Evolutionary conservation across 1,140 invertebrate genomes (phyloP), one percentile per base, ranked within the genome.

Genomic region (Elysia chlorotica): DNA sequence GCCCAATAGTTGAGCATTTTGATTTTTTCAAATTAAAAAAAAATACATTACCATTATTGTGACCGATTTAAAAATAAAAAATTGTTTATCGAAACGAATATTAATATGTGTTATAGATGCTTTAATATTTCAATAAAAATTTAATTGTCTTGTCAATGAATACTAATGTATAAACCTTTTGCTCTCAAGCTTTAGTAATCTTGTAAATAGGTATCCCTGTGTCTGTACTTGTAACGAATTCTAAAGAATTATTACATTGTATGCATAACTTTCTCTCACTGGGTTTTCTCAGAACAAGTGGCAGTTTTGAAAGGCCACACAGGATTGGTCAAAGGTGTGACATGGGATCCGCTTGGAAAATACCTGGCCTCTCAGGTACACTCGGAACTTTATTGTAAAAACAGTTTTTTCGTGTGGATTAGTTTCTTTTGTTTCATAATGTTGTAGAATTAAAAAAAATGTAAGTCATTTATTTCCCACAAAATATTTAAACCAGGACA

Each of bases 271-370:
- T 17, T 41, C 3, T 23, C 21, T 33, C 23, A 21, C 35, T 31
- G 65, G 65, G 17, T 72, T 3, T 63, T 48, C 1, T 2, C 79
- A 89, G 89, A 90, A 78, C 86, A 88, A 78, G 74, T 89, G 35
- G 79, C 83, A 4, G 82, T 87, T 1, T 86, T 98, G 2, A 94
- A 93, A 82, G 96, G 96, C 0, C 97, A 99, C 85, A 93, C 92
- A 19, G 96, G 96, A 3, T 89, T 98, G 76, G 96, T 99, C 0
- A 89, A 89, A 89, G 98, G 98, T 25, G 94, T 99, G 14, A 93
- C 95, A n/a, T 99, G 97, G 96, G 98, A 99, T 89, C 98, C 98
- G 0, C 92, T 98, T 69, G 97, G 97, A 0, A 97, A 97, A 88
- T 99, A 97, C 86, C 88, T 99, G 38, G 96, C 96, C 2, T 95